Evolutionary conservation across 2,888 invertebrate species (phyloP), one percentile per base, ranked within the genome.

Genomic region (Andrena fulva): DNA sequence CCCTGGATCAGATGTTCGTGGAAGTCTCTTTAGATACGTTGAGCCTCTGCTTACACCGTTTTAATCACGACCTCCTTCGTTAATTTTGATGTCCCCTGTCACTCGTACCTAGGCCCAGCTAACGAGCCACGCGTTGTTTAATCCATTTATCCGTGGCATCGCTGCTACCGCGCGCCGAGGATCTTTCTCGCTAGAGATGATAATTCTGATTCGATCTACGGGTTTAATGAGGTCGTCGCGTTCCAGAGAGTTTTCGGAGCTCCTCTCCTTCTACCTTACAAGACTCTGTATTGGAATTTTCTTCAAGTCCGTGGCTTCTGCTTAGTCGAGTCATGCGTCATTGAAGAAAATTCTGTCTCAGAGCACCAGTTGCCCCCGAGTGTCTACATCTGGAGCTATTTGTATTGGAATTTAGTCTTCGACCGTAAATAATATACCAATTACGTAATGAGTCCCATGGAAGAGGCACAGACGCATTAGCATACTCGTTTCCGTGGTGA

Each of bases 151-250:
- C 60, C 52, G 24, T 31, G 12, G 72, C 52, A 63, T 63, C 35
- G 63, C 35, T 31, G 66, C 5, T 33, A 2, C 72, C 50, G 68
- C 63, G 80, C 10, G 72, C 80, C 29, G 63, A 20, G 24, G 68
- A 79, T 81, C 73, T 79, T 73, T 69, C 73, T 79, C 80, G 8
- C 29, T 29, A 42, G 12, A 59, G 73, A 81, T 73, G 80, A 80
- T 77, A 73, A 81, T 72, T 69, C 50, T 31, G 80, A 81, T 81
- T 79, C 68, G 80, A 81, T 79, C 81, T 66, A 73, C 59, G 72
- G 69, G 72, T 74, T 67, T 69, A 83, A 83, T 70, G 75, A 80
- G 80, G 80, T 31, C 64, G 73, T 62, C 64, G 64, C 24, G 74
- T 79, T 81, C 70, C 80, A n/a, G n/a, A 33, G 66, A 62, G 52